phyloP scores from a whole-genome alignment of 1,140 invertebrate species.

The Myzus persicae region DNA sequence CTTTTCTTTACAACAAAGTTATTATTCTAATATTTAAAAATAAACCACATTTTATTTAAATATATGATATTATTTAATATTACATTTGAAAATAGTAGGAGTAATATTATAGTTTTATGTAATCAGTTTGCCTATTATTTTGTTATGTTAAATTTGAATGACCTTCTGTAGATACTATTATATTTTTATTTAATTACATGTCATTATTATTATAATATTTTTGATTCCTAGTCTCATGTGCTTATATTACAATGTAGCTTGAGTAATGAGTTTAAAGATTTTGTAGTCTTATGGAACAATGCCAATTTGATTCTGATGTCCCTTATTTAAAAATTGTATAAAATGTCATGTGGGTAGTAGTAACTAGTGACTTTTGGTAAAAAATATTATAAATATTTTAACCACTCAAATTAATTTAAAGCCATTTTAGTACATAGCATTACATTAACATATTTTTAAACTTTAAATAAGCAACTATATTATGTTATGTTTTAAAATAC shows the following conservation, averaged over 20 bases:
- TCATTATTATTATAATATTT: not conserved
- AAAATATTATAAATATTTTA: not conserved
- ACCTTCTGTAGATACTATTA: constrained; percentile 13
- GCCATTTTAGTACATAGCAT: not conserved
- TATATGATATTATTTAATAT: not conserved
- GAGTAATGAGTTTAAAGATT: not conserved
- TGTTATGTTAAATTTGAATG: not conserved
- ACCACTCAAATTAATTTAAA: not conserved
- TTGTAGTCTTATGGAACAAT: not conserved
- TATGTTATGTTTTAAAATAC: not conserved
- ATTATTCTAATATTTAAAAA: not conserved
- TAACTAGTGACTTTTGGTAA: not conserved
- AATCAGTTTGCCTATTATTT: not conserved
- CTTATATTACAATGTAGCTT: constrained; percentile 4
- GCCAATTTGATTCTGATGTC: not conserved
- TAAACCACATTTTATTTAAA: not conserved
- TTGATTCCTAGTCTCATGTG: not conserved
- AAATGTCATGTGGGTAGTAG: not conserved
- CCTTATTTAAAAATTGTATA: not conserved
- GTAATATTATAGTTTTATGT: not conserved
- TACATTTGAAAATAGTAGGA: not conserved
- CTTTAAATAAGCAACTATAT: not conserved
- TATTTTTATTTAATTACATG: not conserved
- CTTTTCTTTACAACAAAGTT: not conserved
- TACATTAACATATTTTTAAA: not conserved